Conservation (phyloP, 2,113 vertebrate genomes). For the Syngnathoides biaculeatus region DNA sequence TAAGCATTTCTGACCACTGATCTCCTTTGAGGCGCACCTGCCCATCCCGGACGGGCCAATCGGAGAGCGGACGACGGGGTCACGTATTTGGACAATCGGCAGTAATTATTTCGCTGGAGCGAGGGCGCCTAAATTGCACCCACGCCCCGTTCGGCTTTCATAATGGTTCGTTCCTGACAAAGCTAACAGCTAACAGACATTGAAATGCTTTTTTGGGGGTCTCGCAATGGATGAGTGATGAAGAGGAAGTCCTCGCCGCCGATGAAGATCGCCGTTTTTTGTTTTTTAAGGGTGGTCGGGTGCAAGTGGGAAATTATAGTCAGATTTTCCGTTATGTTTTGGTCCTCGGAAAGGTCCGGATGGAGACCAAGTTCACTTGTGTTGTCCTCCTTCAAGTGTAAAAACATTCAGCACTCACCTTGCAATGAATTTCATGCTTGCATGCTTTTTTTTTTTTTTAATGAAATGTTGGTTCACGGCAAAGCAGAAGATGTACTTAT, state of each 20-base stretch:
- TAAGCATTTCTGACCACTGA: background rate
- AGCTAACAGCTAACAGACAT: conserved; percentile 2
- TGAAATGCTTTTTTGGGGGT: background rate
- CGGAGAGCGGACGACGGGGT: background rate
- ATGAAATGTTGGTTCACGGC: background rate
- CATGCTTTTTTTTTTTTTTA: conserved; percentile 5
- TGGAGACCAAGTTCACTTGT: background rate
- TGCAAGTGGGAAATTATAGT: background rate
- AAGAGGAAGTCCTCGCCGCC: conserved; percentile 3
- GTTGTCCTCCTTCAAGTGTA: background rate
- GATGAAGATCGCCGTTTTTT: conserved; percentile 1
- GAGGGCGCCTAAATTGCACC: background rate
- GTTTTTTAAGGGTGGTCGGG: background rate
- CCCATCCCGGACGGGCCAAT: background rate
- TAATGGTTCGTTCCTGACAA: background rate
- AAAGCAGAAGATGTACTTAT: background rate
- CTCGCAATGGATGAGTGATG: background rate
- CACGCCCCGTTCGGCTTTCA: background rate
- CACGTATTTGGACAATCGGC: background rate
- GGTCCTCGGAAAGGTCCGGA: background rate
- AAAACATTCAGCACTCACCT: conserved; percentile 10
- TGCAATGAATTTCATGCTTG: background rate
- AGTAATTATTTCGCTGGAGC: background rate
- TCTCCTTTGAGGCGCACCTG: background rate
- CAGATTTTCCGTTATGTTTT: conserved; percentile 10